Conservation (phyloP, 2,113 vertebrate genomes). For the Tachycineta bicolor region DNA sequence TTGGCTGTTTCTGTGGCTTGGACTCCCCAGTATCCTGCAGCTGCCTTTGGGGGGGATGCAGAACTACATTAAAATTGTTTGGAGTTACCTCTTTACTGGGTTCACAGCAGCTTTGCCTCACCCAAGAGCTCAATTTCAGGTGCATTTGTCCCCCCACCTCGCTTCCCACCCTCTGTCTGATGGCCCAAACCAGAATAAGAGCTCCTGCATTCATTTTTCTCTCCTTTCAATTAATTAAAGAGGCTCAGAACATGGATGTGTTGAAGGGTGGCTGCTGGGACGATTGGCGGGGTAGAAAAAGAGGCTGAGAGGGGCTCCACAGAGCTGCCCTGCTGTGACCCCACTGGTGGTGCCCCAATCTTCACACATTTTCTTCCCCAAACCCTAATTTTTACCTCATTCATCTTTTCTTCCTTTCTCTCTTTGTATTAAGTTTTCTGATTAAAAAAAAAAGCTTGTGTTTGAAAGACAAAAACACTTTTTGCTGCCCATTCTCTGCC, state of each 20-base stretch:
- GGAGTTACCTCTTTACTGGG: background rate
- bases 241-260: background rate
- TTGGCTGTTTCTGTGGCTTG: background rate
- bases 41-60: background rate
- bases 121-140: background rate
- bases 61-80: background rate
- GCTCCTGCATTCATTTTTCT: slow-evolving; percentile 29
- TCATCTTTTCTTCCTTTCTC: background rate
- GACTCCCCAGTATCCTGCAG: background rate
- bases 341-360: background rate
- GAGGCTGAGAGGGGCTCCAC: background rate
- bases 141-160: background rate
- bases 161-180: background rate
- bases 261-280: background rate
- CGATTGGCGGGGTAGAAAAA: background rate
- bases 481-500: background rate
- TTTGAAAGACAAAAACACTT: background rate
- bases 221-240: slow-evolving; percentile 36
- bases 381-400: background rate
- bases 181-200: background rate
- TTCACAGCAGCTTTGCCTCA: background rate
- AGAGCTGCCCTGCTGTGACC: background rate
- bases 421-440: background rate
- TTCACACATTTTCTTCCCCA: background rate
- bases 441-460: background rate